Evolutionary conservation across 2,113 vertebrate species (phyloP).

Genomic region (Nesospiza acunhae): DNA sequence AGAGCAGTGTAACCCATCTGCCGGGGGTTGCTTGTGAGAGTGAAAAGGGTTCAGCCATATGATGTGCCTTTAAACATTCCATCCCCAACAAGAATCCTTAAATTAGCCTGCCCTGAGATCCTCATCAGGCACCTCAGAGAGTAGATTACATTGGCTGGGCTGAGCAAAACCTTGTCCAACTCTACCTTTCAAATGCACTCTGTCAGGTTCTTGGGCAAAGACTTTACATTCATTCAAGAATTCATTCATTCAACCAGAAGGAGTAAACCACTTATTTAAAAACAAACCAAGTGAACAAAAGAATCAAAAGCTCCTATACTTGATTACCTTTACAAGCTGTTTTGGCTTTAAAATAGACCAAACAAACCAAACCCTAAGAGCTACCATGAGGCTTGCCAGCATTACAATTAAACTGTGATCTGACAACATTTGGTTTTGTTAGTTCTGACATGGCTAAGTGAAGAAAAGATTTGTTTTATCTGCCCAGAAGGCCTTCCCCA

Average conservation of each 20-base stretch:
- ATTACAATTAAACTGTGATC: not conserved
- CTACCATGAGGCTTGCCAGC: not conserved
- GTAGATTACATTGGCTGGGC: not conserved
- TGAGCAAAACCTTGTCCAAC: not conserved
- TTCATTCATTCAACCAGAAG: not conserved
- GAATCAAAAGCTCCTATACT: not conserved
- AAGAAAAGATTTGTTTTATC: not conserved
- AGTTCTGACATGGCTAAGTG: not conserved
- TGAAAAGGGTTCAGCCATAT: not conserved
- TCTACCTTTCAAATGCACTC: not conserved
- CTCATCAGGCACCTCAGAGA: not conserved
- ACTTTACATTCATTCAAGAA: not conserved
- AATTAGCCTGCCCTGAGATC: not conserved
- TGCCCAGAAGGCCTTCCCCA: not conserved
- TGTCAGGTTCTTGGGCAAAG: not conserved
- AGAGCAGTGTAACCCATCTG: not conserved
- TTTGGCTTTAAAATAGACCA: not conserved
- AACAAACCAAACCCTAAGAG: not conserved
- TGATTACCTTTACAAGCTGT: not conserved
- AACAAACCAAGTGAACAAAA: not conserved
- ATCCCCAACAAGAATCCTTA: not conserved
- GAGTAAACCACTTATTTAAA: not conserved
- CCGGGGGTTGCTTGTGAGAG: not conserved
- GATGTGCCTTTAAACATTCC: not conserved
- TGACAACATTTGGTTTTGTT: not conserved